Evolutionary conservation across 2,113 vertebrate genomes (phyloP), one percentile per base, ranked within the genome.

Genomic region (Dromaius novaehollandiae): DNA sequence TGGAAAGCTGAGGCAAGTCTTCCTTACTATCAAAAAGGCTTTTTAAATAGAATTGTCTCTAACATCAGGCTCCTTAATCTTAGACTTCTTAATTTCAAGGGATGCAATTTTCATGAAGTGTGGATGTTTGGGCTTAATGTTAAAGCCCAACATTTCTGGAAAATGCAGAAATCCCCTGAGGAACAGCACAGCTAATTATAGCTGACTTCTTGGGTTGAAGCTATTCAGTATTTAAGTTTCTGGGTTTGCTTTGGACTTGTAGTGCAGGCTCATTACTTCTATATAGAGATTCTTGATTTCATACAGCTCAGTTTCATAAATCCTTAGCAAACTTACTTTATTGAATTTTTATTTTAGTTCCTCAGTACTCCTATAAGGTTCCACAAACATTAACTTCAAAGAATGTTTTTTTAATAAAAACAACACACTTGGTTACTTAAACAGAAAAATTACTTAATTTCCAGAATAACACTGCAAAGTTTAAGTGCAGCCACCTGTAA

Each of bases 171-270:
- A 79, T 79, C 69, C 24, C 21, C n/a, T 13, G 73, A 86, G 26
- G 61, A 82, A 11, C 4, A 42, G 81, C 8, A 7, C 38, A 42
- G 1, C 1, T 0, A 64, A 3, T 34, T 65, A 0, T 4, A 32
- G 26, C 4, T 66, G 69, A 20, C 36, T 81, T 78, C 9, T 6
- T 13, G 40, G 60, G 46, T 64, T 91, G 48, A 38, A 93, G 44
- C 55, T 93, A 3, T 11, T 63, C 60, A 90, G 22, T 16, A 14
- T 34, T 82, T 73, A 4, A 36, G 25, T 73, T 38, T 80, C 53
- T 85, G 36, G 6, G 13, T 76, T 92, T 79, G 22, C 68, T 85
- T 91, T 87, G 88, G 34, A 24, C 26, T 58, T 51, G 26, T 74
- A 55, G 11, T 21, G 46, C 40, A n/a, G 50, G 22, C 48, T 21